Conservation (phyloP, 2,113 vertebrate genomes). For the Pachycephala philippinensis region DNA sequence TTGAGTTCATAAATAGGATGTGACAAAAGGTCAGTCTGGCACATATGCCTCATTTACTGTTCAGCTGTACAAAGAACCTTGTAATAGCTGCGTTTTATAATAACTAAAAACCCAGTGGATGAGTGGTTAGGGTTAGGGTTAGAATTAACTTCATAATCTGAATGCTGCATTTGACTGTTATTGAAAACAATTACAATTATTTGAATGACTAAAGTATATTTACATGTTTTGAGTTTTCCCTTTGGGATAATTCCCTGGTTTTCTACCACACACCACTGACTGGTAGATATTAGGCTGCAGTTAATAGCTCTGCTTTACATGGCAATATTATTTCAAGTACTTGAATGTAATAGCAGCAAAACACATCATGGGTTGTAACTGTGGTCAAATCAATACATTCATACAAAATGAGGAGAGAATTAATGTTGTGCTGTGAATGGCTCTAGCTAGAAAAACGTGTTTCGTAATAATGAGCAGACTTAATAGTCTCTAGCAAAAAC, state of each 20-base stretch:
- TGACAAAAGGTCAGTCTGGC: background rate
- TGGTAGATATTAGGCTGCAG: background rate
- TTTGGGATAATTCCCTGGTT: background rate
- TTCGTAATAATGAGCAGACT: background rate
- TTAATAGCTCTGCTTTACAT: slow-evolving; percentile 8
- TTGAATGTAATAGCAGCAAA: background rate
- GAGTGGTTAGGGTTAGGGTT: background rate
- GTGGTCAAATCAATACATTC: background rate
- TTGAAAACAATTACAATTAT: slow-evolving; percentile 27
- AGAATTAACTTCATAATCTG: slow-evolving; percentile 20
- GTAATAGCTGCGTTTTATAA: background rate
- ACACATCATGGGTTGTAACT: background rate
- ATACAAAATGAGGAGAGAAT: slow-evolving; percentile 12
- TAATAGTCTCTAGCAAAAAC: background rate
- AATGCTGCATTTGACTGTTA: background rate
- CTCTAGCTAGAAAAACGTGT: background rate
- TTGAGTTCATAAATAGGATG: background rate
- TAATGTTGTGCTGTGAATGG: background rate
- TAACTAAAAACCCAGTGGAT: background rate
- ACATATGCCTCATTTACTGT: slow-evolving; percentile 1
- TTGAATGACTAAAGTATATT: slow-evolving; percentile 10
- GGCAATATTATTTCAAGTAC: background rate
- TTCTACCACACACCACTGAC: background rate
- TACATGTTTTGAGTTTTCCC: background rate
- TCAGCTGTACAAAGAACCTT: background rate